phyloP scores from a whole-genome alignment of 2,113 vertebrate species.

The Rhipidura dahli region DNA sequence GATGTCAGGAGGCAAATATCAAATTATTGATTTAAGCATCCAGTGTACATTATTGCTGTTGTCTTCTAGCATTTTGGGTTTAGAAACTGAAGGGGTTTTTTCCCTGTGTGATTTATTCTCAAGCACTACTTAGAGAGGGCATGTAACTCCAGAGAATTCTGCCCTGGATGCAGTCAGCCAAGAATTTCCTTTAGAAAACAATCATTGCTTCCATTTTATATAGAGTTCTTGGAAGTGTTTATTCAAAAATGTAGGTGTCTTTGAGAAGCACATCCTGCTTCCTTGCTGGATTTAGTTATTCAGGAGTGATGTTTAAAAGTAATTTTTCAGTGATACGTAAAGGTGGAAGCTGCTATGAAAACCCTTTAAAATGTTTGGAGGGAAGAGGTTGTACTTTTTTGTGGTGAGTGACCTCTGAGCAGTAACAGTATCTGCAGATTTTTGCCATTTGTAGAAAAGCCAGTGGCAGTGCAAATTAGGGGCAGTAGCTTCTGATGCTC shows the following conservation, averaged over 20 bases:
- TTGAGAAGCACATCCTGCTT: neutral
- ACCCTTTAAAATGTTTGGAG: neutral
- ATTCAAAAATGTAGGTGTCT: neutral
- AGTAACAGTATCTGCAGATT: neutral
- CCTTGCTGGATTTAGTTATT: neutral
- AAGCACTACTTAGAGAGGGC: neutral
- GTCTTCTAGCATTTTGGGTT: neutral
- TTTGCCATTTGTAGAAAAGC: neutral
- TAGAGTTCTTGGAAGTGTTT: neutral
- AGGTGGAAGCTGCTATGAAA: neutral
- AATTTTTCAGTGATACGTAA: neutral
- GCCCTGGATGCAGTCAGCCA: neutral
- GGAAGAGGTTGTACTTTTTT: neutral
- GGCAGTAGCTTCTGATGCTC: neutral
- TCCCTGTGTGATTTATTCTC: neutral
- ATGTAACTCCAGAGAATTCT: neutral
- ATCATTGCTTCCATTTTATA: neutral
- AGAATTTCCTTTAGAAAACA: neutral
- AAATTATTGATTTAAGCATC: neutral
- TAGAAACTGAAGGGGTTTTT: neutral
- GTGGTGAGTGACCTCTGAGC: neutral
- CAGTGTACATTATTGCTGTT: neutral
- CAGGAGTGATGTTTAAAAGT: neutral
- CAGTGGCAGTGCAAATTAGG: neutral
- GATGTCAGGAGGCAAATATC: neutral